A percentile compares a stretch with the other conserved stretches of the same genome.
Conservation (phyloP, 2,113 vertebrate species). For the Cricetomys ansorgei region DNA sequence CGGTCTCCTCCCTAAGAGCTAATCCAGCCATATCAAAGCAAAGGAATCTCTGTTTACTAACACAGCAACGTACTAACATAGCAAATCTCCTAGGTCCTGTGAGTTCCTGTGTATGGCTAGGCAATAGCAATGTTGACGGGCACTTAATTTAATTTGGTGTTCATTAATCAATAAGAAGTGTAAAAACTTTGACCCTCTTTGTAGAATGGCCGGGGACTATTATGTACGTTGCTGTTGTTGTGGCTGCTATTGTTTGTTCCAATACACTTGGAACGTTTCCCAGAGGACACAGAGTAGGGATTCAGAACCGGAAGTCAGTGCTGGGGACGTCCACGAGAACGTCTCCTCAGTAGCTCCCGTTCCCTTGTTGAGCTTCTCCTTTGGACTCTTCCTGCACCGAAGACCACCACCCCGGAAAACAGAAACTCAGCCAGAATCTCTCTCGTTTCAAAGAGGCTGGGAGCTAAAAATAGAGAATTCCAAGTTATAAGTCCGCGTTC, state of each 20-base stretch:
- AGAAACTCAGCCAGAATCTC: background rate
- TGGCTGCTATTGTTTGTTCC: background rate
- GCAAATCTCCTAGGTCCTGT: background rate
- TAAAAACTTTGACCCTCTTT: background rate
- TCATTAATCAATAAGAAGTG: background rate
- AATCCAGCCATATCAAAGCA: background rate
- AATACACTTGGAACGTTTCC: background rate
- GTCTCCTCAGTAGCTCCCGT: constrained; percentile 3
- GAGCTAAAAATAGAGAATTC: constrained; percentile 58
- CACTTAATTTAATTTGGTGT: background rate
- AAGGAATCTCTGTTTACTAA: background rate
- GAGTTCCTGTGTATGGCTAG: background rate
- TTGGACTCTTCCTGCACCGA: background rate
- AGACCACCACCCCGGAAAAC: constrained; percentile 22
- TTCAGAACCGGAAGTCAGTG: background rate
- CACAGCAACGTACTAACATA: background rate
- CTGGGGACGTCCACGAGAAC: background rate
- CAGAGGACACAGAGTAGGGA: background rate
- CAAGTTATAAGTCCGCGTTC: constrained; percentile 9
- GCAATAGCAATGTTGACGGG: background rate
- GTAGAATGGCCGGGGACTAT: background rate
- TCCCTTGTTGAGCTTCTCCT: constrained; percentile 30
- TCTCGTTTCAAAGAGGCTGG: constrained; percentile 15
- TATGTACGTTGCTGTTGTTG: background rate
- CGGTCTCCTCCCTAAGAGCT: background rate